Percentiles rank a stretch among this genome's conserved stretches.
Evolutionary conservation across 1,140 invertebrate species (phyloP).

Genomic region (Meloidogyne chitwoodi): DNA sequence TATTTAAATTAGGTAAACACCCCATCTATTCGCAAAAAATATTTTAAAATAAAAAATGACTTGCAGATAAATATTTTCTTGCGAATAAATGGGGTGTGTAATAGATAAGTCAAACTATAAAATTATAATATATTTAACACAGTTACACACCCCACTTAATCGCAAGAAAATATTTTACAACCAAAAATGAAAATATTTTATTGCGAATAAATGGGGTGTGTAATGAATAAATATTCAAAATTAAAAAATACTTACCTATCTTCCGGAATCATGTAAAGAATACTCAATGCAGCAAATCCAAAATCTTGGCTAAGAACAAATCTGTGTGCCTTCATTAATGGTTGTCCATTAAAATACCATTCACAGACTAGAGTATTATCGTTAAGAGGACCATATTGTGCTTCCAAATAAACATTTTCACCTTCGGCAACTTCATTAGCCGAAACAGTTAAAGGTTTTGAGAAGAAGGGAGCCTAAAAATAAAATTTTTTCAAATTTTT

Average conservation of each 20-base stretch:
- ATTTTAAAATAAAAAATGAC: background rate
- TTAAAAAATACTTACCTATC: too few relatives aligned
- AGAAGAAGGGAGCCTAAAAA: slow-evolving; percentile 49
- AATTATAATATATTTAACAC: too few relatives aligned
- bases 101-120: too few relatives aligned
- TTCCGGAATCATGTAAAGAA: slow-evolving; percentile 85
- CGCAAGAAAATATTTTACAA: too few relatives aligned
- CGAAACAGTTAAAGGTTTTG: slow-evolving; percentile 47
- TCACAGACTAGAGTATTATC: slow-evolving; percentile 77
- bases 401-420: slow-evolving; percentile 85
- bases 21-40: slow-evolving; percentile 4
- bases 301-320: slow-evolving; percentile 73
- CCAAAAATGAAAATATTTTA: too few relatives aligned
- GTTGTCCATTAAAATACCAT: slow-evolving; percentile 57
- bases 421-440: slow-evolving; percentile 73
- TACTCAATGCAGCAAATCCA: slow-evolving; percentile 87
- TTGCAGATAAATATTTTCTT: too few relatives aligned
- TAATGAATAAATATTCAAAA: too few relatives aligned
- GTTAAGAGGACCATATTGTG: slow-evolving; percentile 78
- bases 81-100: too few relatives aligned
- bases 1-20: slow-evolving; percentile 31
- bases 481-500: too few relatives aligned
- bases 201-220: too few relatives aligned
- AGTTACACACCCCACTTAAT: too few relatives aligned
- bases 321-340: slow-evolving; percentile 52